Evolutionary conservation across 2,888 invertebrate species (phyloP), one percentile per base, ranked within the genome.

Genomic region (Helleia helle): DNA sequence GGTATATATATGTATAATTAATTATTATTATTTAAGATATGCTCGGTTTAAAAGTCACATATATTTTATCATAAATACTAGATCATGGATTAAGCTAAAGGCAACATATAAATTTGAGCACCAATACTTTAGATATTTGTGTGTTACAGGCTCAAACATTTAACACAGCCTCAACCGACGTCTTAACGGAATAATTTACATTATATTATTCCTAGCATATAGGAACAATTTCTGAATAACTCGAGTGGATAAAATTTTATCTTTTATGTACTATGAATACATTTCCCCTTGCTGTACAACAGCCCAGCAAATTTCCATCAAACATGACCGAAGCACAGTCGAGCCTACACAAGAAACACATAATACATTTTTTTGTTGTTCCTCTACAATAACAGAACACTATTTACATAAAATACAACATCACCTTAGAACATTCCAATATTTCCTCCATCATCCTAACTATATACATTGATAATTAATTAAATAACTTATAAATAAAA

Each of bases 401-500:
- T 79, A 79, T 77, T 69, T 76, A 81, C 79, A 81, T 69, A n/a
- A n/a, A n/a, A 69, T 67, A 71, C 54, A 43, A 48, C 54, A 53
- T 48, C 47, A 54, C 68, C 67, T 63, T 64, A 71, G 70, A 63
- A 64, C 73, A 66, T 57, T 58, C 58, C 62, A 70, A 72, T 72
- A 68, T 71, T 61, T 67, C 64, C 58, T 62, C 64, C 62, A 64
- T 54, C 70, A 65, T 65, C 67, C 72, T 71, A 71, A 72, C 60
- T 81, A 77, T 81, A 61, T 80, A 80, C 76, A 79, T 47, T 18
- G 6, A 34, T n/a, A n/a, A n/a, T n/a, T 30, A 56, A 60, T 72
- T 75, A 79, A 81, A 81, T 73, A 77, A 74, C 80, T 80, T 81
- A 81, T 53, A 77, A 77, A 80, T 63, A 72, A 76, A 75, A 70